Percentiles rank a stretch among this genome's conserved stretches.
Evolutionary conservation across 92 coral and sea anemone species (phyloP).

Genomic region (Parazoanthus atlanticus): DNA sequence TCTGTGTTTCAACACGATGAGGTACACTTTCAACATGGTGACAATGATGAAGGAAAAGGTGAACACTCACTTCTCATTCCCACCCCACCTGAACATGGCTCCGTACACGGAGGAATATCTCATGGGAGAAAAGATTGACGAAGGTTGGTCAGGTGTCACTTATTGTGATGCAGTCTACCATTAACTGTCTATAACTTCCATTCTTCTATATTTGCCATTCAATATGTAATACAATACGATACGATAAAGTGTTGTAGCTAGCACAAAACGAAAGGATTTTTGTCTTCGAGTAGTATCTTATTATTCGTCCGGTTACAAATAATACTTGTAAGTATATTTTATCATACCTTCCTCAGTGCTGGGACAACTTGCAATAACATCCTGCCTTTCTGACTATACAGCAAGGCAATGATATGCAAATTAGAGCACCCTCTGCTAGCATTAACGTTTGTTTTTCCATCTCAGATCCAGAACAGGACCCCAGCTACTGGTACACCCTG

Average conservation of each 20-base stretch:
- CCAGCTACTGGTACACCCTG: constrained; percentile 89
- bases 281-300: too few species aligned
- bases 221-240: neutral
- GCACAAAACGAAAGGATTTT: too few species aligned
- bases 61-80: constrained; percentile 98
- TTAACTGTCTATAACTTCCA: neutral
- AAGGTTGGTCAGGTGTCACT: constrained; percentile 57
- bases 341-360: too few species aligned
- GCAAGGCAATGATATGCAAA: too few species aligned
- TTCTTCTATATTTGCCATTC: neutral
- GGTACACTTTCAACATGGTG: constrained; percentile 99
- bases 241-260: neutral
- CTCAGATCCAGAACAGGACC: constrained; percentile 90
- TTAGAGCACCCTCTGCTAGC: too few species aligned
- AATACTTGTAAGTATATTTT: too few species aligned
- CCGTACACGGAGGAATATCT: constrained; percentile 97
- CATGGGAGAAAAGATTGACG: constrained; percentile 96
- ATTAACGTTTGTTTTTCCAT: too few species aligned
- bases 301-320: too few species aligned
- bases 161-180: neutral
- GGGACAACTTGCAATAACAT: too few species aligned
- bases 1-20: constrained; percentile 99
- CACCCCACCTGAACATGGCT: constrained; percentile 98
- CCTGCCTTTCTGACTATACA: too few species aligned
- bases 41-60: constrained; percentile 99